Evolutionary conservation across 2,888 invertebrate genomes (phyloP).

Genomic region (Mesorhabditis spiculigera): DNA sequence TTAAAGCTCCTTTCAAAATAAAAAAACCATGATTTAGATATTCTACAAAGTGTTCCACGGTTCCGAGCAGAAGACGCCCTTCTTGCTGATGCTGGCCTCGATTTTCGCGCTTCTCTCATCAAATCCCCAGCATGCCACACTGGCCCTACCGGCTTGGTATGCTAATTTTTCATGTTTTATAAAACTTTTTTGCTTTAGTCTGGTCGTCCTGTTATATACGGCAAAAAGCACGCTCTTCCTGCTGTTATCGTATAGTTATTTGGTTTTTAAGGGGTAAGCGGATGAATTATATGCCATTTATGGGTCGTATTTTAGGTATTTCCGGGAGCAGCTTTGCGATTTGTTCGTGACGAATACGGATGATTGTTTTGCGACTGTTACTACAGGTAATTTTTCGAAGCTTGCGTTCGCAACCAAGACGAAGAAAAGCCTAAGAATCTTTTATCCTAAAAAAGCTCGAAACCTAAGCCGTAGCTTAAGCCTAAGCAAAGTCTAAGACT

Average conservation of each 20-base stretch:
- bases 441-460: background rate
- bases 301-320: background rate
- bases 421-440: background rate
- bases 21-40: background rate
- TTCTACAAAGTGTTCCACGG: slow-evolving; percentile 7
- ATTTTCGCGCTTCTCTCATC: background rate
- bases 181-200: background rate
- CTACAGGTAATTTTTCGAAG: background rate
- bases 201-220: background rate
- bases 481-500: background rate
- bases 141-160: slow-evolving; percentile 1
- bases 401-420: background rate
- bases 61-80: slow-evolving; percentile 7
- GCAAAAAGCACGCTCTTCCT: slow-evolving; percentile 1
- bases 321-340: background rate
- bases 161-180: background rate
- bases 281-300: no score
- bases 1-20: background rate
- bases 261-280: background rate
- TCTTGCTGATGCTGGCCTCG: background rate
- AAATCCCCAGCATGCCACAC: background rate
- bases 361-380: no score
- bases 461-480: background rate
- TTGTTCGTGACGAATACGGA: background rate
- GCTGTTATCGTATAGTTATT: background rate